These are phyloP conservation scores for Andrena dorsata DNA, from an alignment of 2,888 invertebrate species.

Conservation along the genomic window DNA sequence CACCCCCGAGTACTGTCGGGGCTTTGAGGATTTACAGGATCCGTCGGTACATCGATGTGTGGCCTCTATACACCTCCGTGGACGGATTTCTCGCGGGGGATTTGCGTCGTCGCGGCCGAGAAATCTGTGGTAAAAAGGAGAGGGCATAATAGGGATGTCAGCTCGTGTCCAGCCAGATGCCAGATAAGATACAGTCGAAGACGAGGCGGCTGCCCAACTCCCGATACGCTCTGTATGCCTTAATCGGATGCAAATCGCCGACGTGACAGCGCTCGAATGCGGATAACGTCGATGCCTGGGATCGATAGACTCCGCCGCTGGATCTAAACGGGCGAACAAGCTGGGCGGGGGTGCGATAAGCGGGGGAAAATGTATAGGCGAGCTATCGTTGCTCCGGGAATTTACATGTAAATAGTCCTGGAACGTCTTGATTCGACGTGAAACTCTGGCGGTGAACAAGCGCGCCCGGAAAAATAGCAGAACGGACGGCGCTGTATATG, in stretches of 20 bases:
- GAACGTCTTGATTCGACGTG: slow-evolving; percentile 29
- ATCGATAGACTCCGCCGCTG: slow-evolving; percentile 43
- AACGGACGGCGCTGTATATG: not conserved
- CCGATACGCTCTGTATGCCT: slow-evolving; percentile 40
- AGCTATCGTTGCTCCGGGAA: not conserved
- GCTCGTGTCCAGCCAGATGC: not conserved
- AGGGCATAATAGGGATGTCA: slow-evolving; percentile 13
- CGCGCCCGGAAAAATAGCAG: not conserved
- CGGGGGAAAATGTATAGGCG: not conserved
- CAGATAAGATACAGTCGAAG: slow-evolving; percentile 36
- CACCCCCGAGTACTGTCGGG: slow-evolving; percentile 21
- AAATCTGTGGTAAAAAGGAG: slow-evolving; percentile 21
- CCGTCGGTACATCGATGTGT: slow-evolving; percentile 39
- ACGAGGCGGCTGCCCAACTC: not conserved
- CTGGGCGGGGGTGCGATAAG: not conserved
- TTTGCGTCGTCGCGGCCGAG: slow-evolving; percentile 24
- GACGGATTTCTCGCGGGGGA: slow-evolving; percentile 46
- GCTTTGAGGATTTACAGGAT: slow-evolving; percentile 62
- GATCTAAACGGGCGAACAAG: slow-evolving; percentile 56
- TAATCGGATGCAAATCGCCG: slow-evolving; percentile 55
- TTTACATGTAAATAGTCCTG: slow-evolving; percentile 45
- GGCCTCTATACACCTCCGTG: slow-evolving; percentile 22
- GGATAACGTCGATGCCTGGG: slow-evolving; percentile 41
- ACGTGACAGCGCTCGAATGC: slow-evolving; percentile 27
- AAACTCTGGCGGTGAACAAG: not conserved